Conservation (phyloP, 2,888 invertebrate genomes). For the Homarus gammarus region DNA sequence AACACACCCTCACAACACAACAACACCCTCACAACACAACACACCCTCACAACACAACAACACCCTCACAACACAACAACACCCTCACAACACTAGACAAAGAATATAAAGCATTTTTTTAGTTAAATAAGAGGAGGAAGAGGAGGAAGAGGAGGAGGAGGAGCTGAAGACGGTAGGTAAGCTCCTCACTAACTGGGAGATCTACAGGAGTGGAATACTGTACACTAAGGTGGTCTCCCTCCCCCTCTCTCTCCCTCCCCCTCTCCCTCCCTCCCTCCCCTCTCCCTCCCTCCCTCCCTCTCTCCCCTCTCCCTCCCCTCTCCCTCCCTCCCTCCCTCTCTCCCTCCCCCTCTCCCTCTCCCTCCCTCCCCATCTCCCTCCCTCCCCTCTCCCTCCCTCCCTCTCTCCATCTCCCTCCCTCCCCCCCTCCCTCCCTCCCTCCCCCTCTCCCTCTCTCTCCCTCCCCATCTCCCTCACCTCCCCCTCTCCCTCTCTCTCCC, state of each 20-base stretch:
- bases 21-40: no score
- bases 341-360: neutral
- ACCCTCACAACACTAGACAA: no score
- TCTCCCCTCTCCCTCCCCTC: neutral
- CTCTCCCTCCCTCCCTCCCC: neutral
- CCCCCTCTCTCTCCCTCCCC: neutral
- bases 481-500: neutral
- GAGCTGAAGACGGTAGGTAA: no score
- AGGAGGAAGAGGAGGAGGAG: no score
- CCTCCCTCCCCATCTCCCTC: neutral
- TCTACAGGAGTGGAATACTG: no score
- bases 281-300: neutral
- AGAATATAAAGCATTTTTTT: no score
- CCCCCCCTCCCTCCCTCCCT: neutral
- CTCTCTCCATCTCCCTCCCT: neutral
- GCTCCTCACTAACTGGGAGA: no score
- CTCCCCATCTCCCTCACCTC: neutral
- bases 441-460: neutral
- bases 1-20: no score
- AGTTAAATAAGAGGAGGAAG: no score
- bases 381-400: neutral
- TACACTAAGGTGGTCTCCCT: no score
- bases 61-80: no score
- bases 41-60: no score
- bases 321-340: neutral